Conservation (phyloP, 2,888 invertebrate genomes). For the Watsonalla cultraria region DNA sequence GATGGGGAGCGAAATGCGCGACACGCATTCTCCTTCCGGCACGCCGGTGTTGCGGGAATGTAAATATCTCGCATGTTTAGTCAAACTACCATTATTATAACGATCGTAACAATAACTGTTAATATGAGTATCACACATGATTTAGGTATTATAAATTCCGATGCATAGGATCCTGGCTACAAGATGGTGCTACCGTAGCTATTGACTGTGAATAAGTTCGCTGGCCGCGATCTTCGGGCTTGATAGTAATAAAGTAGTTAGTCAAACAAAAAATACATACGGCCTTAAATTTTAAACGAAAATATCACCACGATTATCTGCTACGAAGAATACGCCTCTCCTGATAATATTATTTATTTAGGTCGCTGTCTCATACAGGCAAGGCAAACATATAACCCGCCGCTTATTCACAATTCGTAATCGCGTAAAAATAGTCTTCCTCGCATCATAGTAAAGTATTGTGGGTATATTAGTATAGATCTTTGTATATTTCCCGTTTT, state of each 20-base stretch:
- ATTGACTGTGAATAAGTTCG: too few species aligned
- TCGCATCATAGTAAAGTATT: conserved; percentile 16
- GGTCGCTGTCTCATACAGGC: too few species aligned
- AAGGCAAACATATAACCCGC: not conserved
- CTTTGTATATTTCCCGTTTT: conserved; percentile 24
- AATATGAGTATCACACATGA: not conserved
- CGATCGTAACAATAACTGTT: not conserved
- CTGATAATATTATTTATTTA: too few species aligned
- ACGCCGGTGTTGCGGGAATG: not conserved
- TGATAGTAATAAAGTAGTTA: too few species aligned
- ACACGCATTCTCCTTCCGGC: conserved; percentile 17
- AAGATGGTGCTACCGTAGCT: too few species aligned
- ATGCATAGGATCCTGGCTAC: too few species aligned
- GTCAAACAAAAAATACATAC: too few species aligned
- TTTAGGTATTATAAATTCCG: too few species aligned
- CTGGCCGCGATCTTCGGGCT: too few species aligned
- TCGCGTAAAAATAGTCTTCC: conserved; percentile 12
- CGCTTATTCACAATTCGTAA: not conserved
- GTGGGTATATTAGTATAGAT: conserved; percentile 22
- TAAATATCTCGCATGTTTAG: not conserved
- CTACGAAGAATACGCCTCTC: too few species aligned
- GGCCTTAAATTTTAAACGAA: too few species aligned
- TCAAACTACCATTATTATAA: not conserved
- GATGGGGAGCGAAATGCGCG: conserved; percentile 23
- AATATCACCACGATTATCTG: too few species aligned